Evolutionary conservation across 2,888 invertebrate species (phyloP).

Genomic region (Ernsta delagoae): DNA sequence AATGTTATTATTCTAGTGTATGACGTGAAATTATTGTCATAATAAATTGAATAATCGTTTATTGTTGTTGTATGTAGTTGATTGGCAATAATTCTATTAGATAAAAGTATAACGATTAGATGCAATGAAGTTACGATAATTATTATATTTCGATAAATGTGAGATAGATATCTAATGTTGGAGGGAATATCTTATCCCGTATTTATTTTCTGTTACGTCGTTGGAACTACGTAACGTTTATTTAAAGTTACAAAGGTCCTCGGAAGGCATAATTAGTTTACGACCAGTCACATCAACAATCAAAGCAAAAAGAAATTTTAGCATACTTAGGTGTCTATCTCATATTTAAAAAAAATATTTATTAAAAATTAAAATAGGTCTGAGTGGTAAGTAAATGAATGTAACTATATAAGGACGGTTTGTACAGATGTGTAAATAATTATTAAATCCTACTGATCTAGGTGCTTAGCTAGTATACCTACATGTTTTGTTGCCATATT

Average conservation of each 20-base stretch:
- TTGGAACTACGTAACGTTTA: too few relatives aligned
- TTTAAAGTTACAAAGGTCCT: too few relatives aligned
- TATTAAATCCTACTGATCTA: conserved; percentile 70
- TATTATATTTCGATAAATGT: not conserved
- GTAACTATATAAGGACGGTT: conserved; percentile 52
- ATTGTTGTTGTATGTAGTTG: conserved; percentile 74
- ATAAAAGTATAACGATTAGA: conserved; percentile 57
- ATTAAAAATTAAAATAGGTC: not conserved
- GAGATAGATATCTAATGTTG: not conserved
- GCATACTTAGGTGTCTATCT: conserved; percentile 1
- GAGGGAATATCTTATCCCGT: too few relatives aligned
- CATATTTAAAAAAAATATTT: conserved; percentile 1
- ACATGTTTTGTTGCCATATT: conserved; percentile 84
- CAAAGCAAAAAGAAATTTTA: not conserved
- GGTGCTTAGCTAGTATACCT: conserved; percentile 82
- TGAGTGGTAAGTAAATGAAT: conserved; percentile 44
- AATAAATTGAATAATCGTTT: conserved; percentile 50
- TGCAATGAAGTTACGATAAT: conserved; percentile 31
- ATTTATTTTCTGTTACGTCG: too few relatives aligned
- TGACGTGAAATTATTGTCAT: conserved; percentile 54
- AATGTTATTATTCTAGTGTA: conserved; percentile 44
- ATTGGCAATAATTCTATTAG: conserved; percentile 78
- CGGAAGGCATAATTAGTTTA: too few relatives aligned
- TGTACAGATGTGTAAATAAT: conserved; percentile 81
- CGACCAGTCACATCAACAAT: too few relatives aligned